Evolutionary conservation across 2,113 vertebrate species (phyloP), one percentile per base, ranked within the genome.

Genomic region (Micromys minutus): DNA sequence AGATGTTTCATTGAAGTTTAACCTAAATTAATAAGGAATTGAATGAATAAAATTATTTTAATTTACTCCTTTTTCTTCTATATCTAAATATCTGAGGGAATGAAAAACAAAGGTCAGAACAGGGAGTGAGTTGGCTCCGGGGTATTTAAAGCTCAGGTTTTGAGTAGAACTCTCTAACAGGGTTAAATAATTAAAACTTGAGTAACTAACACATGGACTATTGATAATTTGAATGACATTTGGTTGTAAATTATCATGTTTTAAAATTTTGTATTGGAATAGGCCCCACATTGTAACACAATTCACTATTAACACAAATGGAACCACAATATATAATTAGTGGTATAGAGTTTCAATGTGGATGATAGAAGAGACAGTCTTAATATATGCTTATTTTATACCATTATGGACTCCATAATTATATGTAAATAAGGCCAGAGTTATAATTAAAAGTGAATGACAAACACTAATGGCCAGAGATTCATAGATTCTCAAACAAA

Each of bases 391-490:
- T 47, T 2, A 39, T 50, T 88, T 79, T 17, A 16, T 89, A 13
- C 2, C 76, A n/a, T 7, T 11, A 7, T 71, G 55, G 5, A 87
- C 57, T 94, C 21, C 5, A 69, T 63, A 21, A 91, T 52, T 8
- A 26, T 9, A 13, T 52, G 36, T 16, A 45, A 42, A 61, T 45
- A 31, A 29, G 22, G 1, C 10, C 52, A 79, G 19, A n/a, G 16
- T 22, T 79, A 79, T 12, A 79, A n/a, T 12, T 79, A 36, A n/a
- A 55, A 11, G 7, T n/a, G 4, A 36, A 22, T 55, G 11, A 45
- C 1, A 29, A 31, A 15, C 0, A 1, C 42, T 72, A 34, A 72
- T 52, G 2, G 4, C 26, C n/a, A 29, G 19, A 16, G 3, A 13
- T 9, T 4, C 16, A 0, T 9, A 72, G 0, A 3, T 52, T 59